phyloP scores from a whole-genome alignment of 2,797 vertebrate genomes.

The Vipera latastei region DNA sequence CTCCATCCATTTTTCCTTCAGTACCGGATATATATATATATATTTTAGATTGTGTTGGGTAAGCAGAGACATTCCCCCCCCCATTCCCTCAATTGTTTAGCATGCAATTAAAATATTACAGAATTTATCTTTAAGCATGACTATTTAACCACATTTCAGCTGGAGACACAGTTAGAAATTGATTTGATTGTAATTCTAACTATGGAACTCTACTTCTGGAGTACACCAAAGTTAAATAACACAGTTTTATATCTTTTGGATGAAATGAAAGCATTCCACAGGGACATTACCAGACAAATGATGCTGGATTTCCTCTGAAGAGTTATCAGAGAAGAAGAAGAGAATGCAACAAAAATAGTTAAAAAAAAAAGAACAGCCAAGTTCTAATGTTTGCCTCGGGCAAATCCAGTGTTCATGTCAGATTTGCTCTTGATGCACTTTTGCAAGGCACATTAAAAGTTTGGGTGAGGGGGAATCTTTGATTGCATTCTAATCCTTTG shows the following conservation, averaged over 20 bases:
- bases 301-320: constrained; percentile 50
- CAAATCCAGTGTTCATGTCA: constrained; percentile 65
- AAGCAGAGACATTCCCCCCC: background rate
- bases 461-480: constrained; percentile 45
- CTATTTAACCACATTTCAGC: constrained; percentile 24
- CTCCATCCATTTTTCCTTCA: background rate
- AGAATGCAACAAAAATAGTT: constrained; percentile 45
- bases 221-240: background rate
- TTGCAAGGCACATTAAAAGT: constrained; percentile 47
- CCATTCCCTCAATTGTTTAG: background rate
- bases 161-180: background rate
- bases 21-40: too few species aligned
- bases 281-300: constrained; percentile 11
- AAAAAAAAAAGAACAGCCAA: constrained; percentile 41
- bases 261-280: constrained; percentile 38
- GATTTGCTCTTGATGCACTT: constrained; percentile 58
- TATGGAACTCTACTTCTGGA: constrained; percentile 8
- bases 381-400: constrained; percentile 66
- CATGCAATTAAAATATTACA: background rate
- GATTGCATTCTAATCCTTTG: constrained; percentile 33
- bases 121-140: background rate
- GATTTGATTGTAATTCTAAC: constrained; percentile 19
- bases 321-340: constrained; percentile 60
- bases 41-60: background rate
- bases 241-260: constrained; percentile 15